Base-by-base conservation (phyloP, 2,888 invertebrate genomes). In the Dryococelus australis region DNA sequence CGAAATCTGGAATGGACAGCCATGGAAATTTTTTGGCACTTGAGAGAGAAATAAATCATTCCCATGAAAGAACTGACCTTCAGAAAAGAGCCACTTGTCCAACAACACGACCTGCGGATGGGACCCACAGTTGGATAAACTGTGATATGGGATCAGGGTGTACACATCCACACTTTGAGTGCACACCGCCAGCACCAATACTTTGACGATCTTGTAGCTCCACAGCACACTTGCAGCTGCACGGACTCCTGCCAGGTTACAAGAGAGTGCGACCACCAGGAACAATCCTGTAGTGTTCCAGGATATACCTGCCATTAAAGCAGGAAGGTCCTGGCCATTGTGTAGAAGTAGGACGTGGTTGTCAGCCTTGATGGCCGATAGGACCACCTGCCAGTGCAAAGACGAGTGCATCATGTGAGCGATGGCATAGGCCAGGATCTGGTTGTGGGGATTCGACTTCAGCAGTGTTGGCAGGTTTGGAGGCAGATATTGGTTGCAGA, bases 281-380 rank as follows among this genome's bases (percentile, higher is more conserved):
- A 83, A 83, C 20, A 83, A 20, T 27, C 83, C 83, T 35, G 83
- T 24, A 24, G 83, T 8, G 43, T 83, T 43, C 83, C 83, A 83
- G 9, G 28, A 27, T 12, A 24, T 9, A 28, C 83, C 43, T 27
- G 28, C 5, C 83, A 83, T 83, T 13, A 28, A 10, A 10, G 27
- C 13, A 8, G 65, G 65, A 5, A 65, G 65, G 20, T 20, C 65
- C 4, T 24, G 65, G 24, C 65, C 24, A 13, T 16, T 13, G 10
- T 16, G 65, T 16, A 24, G 20, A 8, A 65, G 65, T 5, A 65
- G 65, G 13, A 65, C 65, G 65, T 65, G 65, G 9, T 12, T 47
- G 47, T 9, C 65, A 16, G 20, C 65, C 13, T 20, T 24, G 65
- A 5, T 16, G 65, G 20, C 65, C 65, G 5, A 16, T 16, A 24